These are phyloP conservation scores for Argopecten irradians DNA, from an alignment of 1,140 invertebrate genomes.

Conservation along the genomic window DNA sequence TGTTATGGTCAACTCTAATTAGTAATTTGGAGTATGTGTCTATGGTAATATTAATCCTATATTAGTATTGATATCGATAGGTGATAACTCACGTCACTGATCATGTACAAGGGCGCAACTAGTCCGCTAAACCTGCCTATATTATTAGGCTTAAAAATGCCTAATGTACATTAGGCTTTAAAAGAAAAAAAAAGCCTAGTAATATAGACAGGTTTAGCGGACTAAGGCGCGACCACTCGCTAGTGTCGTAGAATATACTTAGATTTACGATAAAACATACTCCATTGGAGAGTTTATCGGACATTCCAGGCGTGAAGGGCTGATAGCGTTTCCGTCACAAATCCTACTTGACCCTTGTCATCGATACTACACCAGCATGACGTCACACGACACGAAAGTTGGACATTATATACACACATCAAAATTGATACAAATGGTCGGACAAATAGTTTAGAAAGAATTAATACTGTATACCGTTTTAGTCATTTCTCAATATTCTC, in stretches of 20 bases:
- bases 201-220: too few species aligned
- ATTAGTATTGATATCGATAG: neutral
- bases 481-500: too few species aligned
- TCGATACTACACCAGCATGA: neutral
- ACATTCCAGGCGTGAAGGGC: neutral
- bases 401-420: neutral
- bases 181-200: too few species aligned
- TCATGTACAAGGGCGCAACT: neutral
- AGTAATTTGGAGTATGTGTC: neutral
- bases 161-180: too few species aligned
- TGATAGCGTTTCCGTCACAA: neutral
- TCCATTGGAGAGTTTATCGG: too few species aligned
- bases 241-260: too few species aligned
- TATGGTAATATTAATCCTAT: neutral
- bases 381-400: neutral
- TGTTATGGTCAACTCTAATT: neutral
- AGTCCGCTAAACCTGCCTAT: neutral
- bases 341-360: neutral
- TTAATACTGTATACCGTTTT: too few species aligned
- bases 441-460: too few species aligned
- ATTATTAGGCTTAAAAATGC: neutral
- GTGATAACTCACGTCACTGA: neutral
- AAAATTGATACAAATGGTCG: too few species aligned
- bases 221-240: too few species aligned
- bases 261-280: too few species aligned